Evolutionary conservation across 1,140 invertebrate genomes (phyloP), one percentile per base, ranked within the genome.

Genomic region (Drosophila littoralis): DNA sequence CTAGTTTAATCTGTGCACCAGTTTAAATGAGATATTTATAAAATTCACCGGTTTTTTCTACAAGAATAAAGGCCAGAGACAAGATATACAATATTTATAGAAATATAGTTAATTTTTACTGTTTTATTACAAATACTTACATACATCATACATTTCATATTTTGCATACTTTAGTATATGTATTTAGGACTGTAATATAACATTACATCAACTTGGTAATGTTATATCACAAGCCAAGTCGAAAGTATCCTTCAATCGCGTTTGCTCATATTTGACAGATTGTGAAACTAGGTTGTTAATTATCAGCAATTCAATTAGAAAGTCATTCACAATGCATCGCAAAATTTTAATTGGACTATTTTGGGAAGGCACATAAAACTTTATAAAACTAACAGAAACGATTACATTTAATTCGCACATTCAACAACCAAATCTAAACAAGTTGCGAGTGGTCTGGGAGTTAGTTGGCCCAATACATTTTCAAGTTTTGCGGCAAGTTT

Each of bases 401-500:
- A 36, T 68, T 68, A 33, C 22, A 54, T 52, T 35, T 6, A 54
- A 54, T 54, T 51, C 22, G 35, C 45, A 36, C 32, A n/a, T 50
- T 15, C 33, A n/a, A 9, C 32, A 36, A 6, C 10, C 52, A 60
- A 38, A n/a, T n/a, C 13, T 15, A 36, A 17, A n/a, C 33, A 10
- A 12, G 50, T 12, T 35, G 7, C 28, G 6, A 61, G 6, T 13
- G 35, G 43, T 38, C 22, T 48, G 45, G 17, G 8, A 32, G 15
- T 45, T 43, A 40, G 48, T 45, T 46, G 35, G 1, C 28, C 42
- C 45, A 59, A 10, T 15, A 45, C 9, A 36, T 55, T 17, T 36
- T 17, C n/a, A 65, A 40, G 40, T 64, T 64, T 58, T 32, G 28
- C 7, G 55, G 17, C 12, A 69, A 75, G 74, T 74, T 81, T 80